phyloP scores from a whole-genome alignment of 2,113 vertebrate genomes.

The Herpailurus yagouaroundi region DNA sequence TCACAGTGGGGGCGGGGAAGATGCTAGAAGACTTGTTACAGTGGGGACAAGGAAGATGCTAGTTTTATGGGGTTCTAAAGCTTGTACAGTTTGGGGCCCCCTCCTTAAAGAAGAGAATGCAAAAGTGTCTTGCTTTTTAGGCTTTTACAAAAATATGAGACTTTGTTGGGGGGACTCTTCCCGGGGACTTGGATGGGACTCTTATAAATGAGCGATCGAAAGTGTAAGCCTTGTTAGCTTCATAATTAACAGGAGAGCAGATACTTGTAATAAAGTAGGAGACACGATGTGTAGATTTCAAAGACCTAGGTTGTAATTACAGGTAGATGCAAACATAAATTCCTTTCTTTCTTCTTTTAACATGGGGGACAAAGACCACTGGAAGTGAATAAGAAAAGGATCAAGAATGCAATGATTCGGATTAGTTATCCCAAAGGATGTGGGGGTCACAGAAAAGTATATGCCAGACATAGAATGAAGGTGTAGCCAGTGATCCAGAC shows the following conservation, averaged over 20 bases:
- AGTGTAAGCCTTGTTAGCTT: background rate
- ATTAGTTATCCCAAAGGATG: background rate
- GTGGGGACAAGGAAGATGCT: background rate
- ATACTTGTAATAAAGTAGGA: background rate
- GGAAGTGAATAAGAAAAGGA: background rate
- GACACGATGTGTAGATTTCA: background rate
- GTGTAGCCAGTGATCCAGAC: background rate
- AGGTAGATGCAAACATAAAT: background rate
- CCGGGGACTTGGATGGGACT: background rate
- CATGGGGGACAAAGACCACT: background rate
- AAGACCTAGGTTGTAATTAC: background rate
- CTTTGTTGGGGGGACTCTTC: background rate
- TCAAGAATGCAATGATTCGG: background rate
- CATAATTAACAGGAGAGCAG: background rate
- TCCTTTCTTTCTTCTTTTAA: background rate
- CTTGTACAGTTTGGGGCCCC: fast-evolving
- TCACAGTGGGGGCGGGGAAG: background rate
- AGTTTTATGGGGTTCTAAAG: background rate
- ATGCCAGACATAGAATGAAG: background rate
- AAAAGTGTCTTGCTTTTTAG: background rate
- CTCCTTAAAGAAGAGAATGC: background rate
- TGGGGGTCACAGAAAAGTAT: background rate
- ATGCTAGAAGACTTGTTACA: background rate
- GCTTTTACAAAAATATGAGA: background rate
- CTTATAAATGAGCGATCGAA: background rate